Evolutionary conservation across 2,113 vertebrate species (phyloP).

Genomic region (Atherinomorus stipes): DNA sequence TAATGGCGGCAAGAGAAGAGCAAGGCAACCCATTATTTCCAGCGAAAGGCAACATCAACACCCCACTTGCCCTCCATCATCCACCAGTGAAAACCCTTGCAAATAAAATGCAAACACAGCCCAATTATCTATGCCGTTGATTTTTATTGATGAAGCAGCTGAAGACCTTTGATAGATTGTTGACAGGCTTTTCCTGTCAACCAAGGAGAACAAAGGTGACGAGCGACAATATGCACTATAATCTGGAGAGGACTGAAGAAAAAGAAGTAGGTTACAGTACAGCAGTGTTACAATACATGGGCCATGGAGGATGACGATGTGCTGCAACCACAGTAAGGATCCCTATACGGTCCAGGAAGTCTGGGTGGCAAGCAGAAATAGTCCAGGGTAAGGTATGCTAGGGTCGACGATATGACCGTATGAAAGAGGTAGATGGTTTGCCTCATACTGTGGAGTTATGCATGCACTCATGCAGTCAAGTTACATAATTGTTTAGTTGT

Average conservation of each 20-base stretch:
- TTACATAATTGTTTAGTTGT: slow-evolving; percentile 49
- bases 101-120: slow-evolving; percentile 21
- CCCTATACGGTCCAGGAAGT: slow-evolving; percentile 17
- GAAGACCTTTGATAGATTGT: slow-evolving; percentile 26
- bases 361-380: slow-evolving; percentile 1
- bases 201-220: slow-evolving; percentile 63
- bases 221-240: slow-evolving; percentile 30
- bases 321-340: slow-evolving; percentile 34
- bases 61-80: neutral
- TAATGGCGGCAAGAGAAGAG: slow-evolving; percentile 73
- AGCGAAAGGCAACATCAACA: slow-evolving; percentile 21
- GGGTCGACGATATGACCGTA: slow-evolving; percentile 2
- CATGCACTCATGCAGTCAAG: slow-evolving; percentile 23
- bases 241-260: slow-evolving; percentile 33
- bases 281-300: slow-evolving; percentile 16
- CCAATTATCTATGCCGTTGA: slow-evolving; percentile 5
- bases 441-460: slow-evolving; percentile 28
- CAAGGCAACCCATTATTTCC: slow-evolving; percentile 48
- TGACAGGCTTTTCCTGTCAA: slow-evolving; percentile 43
- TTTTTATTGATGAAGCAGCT: slow-evolving; percentile 17
- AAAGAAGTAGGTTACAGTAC: slow-evolving; percentile 9
- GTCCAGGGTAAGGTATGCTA: slow-evolving; percentile 4
- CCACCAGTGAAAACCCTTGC: neutral
- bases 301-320: slow-evolving; percentile 28
- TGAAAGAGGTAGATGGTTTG: slow-evolving; percentile 9